Percentiles rank a stretch among this genome's conserved stretches.
phyloP scores from a whole-genome alignment of 2,113 vertebrate species.

The Fregata magnificens region DNA sequence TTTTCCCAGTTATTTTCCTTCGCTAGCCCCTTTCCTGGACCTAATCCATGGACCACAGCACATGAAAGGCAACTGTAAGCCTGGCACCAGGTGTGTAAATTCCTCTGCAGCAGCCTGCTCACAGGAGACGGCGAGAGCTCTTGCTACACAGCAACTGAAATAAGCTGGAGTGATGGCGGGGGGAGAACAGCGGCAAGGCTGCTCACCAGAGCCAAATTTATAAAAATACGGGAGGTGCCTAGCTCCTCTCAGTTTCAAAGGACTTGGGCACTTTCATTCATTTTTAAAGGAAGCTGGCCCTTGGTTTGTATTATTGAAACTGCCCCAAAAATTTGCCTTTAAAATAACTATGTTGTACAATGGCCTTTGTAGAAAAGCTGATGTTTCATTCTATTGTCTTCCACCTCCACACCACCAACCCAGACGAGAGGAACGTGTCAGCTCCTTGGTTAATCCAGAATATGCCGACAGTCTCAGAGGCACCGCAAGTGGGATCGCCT shows the following conservation, averaged over 20 bases:
- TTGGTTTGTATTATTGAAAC: neutral
- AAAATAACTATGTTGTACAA: neutral
- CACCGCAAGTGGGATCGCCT: neutral
- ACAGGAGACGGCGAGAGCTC: neutral
- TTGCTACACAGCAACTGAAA: neutral
- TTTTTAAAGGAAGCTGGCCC: neutral
- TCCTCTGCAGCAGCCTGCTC: neutral
- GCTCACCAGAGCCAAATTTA: neutral
- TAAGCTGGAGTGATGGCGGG: neutral
- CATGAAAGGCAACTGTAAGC: slow-evolving; percentile 20
- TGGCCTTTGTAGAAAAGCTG: neutral
- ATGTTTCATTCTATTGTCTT: neutral
- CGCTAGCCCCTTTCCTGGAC: slow-evolving; percentile 5
- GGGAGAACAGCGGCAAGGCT: neutral
- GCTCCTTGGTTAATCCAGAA: neutral
- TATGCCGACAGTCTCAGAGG: neutral
- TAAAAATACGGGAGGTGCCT: neutral
- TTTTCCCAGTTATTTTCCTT: slow-evolving; percentile 38
- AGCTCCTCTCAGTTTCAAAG: slow-evolving; percentile 1
- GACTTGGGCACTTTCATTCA: neutral
- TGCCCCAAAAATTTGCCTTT: neutral
- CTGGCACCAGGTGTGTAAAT: slow-evolving; percentile 23
- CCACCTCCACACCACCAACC: neutral
- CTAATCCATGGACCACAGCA: neutral
- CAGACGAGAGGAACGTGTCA: neutral